Evolutionary conservation across 2,888 invertebrate genomes (phyloP).

Genomic region (Seira musarum): DNA sequence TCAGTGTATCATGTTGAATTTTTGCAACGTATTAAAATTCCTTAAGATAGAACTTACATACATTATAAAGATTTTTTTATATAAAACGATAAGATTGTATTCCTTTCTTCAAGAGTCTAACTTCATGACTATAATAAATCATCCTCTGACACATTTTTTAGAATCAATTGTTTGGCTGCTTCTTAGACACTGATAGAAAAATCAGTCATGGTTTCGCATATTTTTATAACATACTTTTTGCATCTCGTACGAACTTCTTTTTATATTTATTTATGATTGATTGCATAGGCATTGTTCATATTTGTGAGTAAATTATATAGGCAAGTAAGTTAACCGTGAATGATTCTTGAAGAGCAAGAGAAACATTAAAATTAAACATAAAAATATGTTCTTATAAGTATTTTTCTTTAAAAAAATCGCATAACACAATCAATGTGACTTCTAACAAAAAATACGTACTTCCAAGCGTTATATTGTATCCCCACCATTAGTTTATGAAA

Average conservation of each 20-base stretch:
- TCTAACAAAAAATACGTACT: no score
- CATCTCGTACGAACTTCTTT: background rate
- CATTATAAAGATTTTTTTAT: background rate
- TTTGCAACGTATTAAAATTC: background rate
- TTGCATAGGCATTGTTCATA: conserved; percentile 6
- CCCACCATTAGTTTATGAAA: no score
- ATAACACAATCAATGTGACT: no score
- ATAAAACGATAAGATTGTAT: conserved; percentile 1
- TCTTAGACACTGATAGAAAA: conserved; percentile 40
- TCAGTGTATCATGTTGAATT: background rate
- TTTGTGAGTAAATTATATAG: background rate
- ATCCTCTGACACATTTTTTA: background rate
- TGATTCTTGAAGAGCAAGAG: no score
- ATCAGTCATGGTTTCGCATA: conserved; percentile 44
- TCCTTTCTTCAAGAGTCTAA: background rate
- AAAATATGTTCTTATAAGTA: no score
- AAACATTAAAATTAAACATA: no score
- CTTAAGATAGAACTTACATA: background rate
- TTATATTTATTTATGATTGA: background rate
- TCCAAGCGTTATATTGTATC: no score
- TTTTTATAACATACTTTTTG: background rate
- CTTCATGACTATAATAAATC: background rate
- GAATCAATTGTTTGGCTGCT: conserved; percentile 40
- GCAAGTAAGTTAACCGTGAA: background rate
- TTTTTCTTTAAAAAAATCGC: no score